These are phyloP conservation scores for Drosophila aldrichi DNA, from an alignment of 2,888 invertebrate genomes.

Conservation along the genomic window DNA sequence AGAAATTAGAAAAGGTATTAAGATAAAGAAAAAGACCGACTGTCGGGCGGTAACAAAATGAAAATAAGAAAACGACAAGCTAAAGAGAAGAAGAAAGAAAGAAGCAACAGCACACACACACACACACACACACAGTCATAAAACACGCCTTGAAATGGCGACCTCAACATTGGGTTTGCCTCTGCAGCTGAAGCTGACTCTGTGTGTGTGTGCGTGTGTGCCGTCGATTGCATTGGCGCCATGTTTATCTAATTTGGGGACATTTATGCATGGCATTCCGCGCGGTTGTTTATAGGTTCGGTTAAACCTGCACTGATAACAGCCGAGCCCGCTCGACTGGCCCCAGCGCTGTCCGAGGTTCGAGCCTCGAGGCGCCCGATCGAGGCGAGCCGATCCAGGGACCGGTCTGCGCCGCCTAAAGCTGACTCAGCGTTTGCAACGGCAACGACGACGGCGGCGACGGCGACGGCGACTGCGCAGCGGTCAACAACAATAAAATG, in stretches of 20 bases:
- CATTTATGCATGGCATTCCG: slow-evolving; percentile 86
- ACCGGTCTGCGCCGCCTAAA: slow-evolving; percentile 45
- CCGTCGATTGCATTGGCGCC: slow-evolving; percentile 85
- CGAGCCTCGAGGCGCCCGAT: slow-evolving; percentile 16
- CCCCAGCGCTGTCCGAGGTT: slow-evolving; percentile 12
- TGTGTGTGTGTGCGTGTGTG: slow-evolving; percentile 32
- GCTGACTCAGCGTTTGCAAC: slow-evolving; percentile 39
- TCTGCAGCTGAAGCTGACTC: slow-evolving; percentile 22
- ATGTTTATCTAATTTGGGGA: slow-evolving; percentile 85
- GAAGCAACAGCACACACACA: too few relatives aligned
- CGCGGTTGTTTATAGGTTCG: slow-evolving; percentile 85
- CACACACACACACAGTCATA: background rate
- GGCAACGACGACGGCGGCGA: slow-evolving; percentile 1
- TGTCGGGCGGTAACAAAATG: slow-evolving; percentile 35
- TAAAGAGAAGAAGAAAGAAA: slow-evolving; percentile 30
- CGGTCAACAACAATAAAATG: slow-evolving; percentile 50
- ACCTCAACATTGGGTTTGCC: slow-evolving; percentile 38
- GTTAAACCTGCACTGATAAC: slow-evolving; percentile 85
- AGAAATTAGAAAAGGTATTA: slow-evolving; percentile 80
- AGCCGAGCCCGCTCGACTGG: background rate
- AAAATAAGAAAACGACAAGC: slow-evolving; percentile 33
- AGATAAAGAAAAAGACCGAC: slow-evolving; percentile 59
- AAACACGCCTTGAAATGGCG: slow-evolving; percentile 73
- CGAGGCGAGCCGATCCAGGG: slow-evolving; percentile 12
- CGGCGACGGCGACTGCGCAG: slow-evolving; percentile 45